Evolutionary conservation across 1,140 invertebrate genomes (phyloP).

Genomic region (Drosophila arawakana): DNA sequence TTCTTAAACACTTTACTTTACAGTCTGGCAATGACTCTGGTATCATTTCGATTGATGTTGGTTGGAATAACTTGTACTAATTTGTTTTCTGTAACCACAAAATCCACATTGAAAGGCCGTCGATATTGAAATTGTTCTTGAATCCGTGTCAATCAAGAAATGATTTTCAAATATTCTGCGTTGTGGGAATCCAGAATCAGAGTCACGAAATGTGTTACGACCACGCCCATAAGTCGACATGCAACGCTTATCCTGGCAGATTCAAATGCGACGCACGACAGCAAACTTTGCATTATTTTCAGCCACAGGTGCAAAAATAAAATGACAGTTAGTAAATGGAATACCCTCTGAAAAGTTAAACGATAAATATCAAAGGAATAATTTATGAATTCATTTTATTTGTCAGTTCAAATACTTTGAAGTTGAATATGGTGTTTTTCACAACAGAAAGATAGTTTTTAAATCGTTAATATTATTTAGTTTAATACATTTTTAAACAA

Average conservation of each 20-base stretch:
- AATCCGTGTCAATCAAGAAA: conserved; percentile 64
- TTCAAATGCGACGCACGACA: conserved; percentile 55
- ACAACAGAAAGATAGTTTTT: too few relatives aligned
- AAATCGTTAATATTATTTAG: neutral
- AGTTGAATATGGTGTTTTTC: too few relatives aligned
- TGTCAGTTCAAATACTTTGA: too few relatives aligned
- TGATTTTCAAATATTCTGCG: conserved; percentile 46
- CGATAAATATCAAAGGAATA: too few relatives aligned
- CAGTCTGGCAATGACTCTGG: conserved; percentile 3
- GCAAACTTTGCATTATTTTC: conserved; percentile 31
- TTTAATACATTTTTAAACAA: neutral
- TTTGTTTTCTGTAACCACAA: neutral
- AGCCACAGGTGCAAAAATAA: conserved; percentile 53
- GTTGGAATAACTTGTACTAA: neutral
- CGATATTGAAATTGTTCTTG: conserved; percentile 47
- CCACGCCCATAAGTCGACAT: conserved; percentile 37
- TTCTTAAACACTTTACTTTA: conserved; percentile 3
- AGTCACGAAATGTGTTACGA: conserved; percentile 17
- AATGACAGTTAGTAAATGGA: neutral
- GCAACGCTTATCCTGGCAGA: conserved; percentile 50
- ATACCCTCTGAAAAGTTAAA: neutral
- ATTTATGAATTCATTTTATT: too few relatives aligned
- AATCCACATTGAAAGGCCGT: neutral
- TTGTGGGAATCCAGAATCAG: conserved; percentile 21
- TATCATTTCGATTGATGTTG: neutral